A percentile compares a stretch with the other conserved stretches of the same genome.
phyloP scores from a whole-genome alignment of 2,888 invertebrate species.

The Trissolcus japonicus region DNA sequence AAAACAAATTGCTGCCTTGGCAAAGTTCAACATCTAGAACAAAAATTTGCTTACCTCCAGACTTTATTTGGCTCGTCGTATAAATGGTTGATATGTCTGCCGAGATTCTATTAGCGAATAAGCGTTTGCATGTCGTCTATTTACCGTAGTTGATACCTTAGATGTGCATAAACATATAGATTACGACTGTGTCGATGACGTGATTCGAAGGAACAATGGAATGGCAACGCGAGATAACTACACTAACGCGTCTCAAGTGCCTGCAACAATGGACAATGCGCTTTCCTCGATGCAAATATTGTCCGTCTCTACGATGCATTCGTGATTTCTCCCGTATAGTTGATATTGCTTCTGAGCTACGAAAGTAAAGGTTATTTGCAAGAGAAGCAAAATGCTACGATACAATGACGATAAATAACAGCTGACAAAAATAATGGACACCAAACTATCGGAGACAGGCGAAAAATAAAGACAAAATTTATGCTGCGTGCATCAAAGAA shows the following conservation, averaged over 20 bases:
- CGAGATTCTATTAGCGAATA: conserved; percentile 32
- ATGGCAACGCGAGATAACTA: conserved; percentile 56
- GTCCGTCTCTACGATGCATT: conserved; percentile 53
- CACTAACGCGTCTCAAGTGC: conserved; percentile 55
- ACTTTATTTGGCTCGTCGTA: conserved; percentile 10
- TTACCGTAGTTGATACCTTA: conserved; percentile 52
- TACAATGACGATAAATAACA: conserved; percentile 30
- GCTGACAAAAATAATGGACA: background rate
- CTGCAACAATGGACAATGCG: conserved; percentile 58
- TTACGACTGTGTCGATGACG: conserved; percentile 56
- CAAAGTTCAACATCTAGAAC: conserved; percentile 34
- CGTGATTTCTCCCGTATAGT: conserved; percentile 53
- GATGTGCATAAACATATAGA: conserved; percentile 56
- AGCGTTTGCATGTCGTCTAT: conserved; percentile 41
- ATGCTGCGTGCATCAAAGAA: background rate
- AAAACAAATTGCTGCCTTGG: conserved; percentile 13
- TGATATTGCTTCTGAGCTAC: conserved; percentile 54
- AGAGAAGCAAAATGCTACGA: conserved; percentile 46
- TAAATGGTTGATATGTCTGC: conserved; percentile 23
- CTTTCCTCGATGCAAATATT: conserved; percentile 58
- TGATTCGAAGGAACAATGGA: conserved; percentile 57
- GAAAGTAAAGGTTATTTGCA: conserved; percentile 52
- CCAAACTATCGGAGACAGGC: too few relatives aligned
- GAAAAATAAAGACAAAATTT: conserved; percentile 42
- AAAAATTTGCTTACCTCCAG: conserved; percentile 34